Evolutionary conservation across 2,888 invertebrate species (phyloP).

Genomic region (Tridacna gigas): DNA sequence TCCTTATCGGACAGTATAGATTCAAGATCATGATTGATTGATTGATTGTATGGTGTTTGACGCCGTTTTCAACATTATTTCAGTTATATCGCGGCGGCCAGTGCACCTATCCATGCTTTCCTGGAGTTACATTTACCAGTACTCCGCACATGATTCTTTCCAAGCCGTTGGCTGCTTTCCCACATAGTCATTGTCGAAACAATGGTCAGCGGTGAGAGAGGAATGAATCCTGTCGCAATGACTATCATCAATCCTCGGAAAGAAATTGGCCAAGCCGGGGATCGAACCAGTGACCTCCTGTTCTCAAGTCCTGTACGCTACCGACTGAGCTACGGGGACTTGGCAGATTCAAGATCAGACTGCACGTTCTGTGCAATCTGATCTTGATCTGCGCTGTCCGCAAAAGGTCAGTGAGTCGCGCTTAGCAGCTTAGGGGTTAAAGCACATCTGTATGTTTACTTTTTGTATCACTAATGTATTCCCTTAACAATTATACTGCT

Average conservation of each 20-base stretch:
- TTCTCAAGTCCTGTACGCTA: neutral
- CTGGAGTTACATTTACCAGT: neutral
- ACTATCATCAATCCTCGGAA: neutral
- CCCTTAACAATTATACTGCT: too few species aligned
- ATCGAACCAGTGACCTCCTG: neutral
- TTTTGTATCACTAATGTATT: too few species aligned
- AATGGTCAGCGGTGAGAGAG: neutral
- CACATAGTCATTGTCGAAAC: neutral
- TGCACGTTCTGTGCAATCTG: too few species aligned
- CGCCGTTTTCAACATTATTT: neutral
- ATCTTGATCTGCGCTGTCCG: too few species aligned
- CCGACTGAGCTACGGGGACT: neutral
- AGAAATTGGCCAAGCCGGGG: neutral
- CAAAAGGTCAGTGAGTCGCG: too few species aligned
- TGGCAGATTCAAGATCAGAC: neutral
- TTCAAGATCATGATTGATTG: slow-evolving; percentile 1
- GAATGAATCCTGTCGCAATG: neutral
- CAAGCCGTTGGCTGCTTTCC: neutral
- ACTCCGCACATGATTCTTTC: neutral
- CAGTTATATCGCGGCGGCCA: neutral
- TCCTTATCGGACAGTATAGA: too few species aligned
- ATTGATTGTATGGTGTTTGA: neutral
- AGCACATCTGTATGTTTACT: too few species aligned
- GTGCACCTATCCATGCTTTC: neutral
- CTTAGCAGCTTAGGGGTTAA: too few species aligned